Base-by-base conservation (phyloP, 64 coral and sea anemone genomes). In the Montipora cactus region DNA sequence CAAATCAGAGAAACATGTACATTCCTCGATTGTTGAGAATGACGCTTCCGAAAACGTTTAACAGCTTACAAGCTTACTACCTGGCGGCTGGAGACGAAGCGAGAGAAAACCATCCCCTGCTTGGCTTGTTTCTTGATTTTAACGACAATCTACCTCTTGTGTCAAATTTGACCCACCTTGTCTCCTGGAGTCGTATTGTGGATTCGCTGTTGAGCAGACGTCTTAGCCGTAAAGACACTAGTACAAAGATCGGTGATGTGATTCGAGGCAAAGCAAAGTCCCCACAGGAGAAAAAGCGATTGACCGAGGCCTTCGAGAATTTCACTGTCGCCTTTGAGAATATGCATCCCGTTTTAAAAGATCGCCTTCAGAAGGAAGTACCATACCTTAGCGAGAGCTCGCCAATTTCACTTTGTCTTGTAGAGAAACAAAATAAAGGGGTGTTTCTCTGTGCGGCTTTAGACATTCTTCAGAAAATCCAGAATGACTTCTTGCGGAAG, bases 81-180 rank as follows among this genome's bases (percentile, higher is more conserved):
- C 6, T 95, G 51, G 83, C 93, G 71, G 58, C 59, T 44, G 75
- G 73, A 74, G 71, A 91, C 4, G 25, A 95, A 72, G 52, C 58
- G 74, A 93, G 93, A 80, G 61, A 90, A 23, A 89, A 89, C 21
- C 86, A 96, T 79, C 82, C 83, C 8, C 57, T 98, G 7, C 84
- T 98, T 44, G 91, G 94, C 7, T 79, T 96, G 10, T 95, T 98
- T 57, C 59, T 98, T 10, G 91, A 95, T 72, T 79, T 96, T 52
- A 81, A 80, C 80, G 28, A 87, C 62, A 81, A 75, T 52, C 79
- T 98, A 61, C 75, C 77, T 64, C 52, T 68, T 8, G 69, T 98
- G 87, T 23, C 68, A 52, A 68, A 91, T 44, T 77, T 98, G 0
- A 62, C 15, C 86, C 44, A 88, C 25, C 83, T 98, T 8, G 11